Percentiles rank a stretch among this genome's conserved stretches.
Conservation (phyloP, 2,797 vertebrate genomes). For the Brachymystax lenok region DNA sequence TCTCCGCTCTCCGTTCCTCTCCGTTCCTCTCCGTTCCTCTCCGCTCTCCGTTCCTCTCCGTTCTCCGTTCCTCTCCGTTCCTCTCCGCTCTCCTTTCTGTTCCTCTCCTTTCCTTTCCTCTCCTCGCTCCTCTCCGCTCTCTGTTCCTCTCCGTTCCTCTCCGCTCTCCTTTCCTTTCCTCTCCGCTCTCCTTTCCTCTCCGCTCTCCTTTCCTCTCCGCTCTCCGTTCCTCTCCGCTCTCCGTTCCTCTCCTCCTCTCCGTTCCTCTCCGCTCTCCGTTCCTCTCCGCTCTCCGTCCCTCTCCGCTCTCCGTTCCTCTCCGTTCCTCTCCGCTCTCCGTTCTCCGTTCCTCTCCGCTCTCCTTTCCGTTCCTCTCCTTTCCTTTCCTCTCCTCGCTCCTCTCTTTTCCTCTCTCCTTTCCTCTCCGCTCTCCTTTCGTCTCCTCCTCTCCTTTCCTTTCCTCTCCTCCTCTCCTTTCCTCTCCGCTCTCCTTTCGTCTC, state of each 20-base stretch:
- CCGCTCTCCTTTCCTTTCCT: background rate
- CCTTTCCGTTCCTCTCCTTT: too few relatives aligned
- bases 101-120: background rate
- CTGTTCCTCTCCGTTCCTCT: too few relatives aligned
- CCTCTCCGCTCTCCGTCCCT: background rate
- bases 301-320: conserved; percentile 1
- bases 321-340: too few relatives aligned
- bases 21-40: background rate
- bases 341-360: too few relatives aligned
- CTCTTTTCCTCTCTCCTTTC: background rate
- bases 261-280: background rate
- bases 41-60: background rate
- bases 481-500: too few relatives aligned
- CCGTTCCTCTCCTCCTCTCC: too few relatives aligned
- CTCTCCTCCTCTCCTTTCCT: too few relatives aligned
- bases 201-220: too few relatives aligned
- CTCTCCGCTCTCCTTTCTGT: too few relatives aligned
- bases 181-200: background rate
- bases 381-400: too few relatives aligned
- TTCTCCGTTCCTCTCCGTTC: too few relatives aligned
- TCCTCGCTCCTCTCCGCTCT: background rate
- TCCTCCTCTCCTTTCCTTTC: background rate
- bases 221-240: background rate
- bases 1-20: background rate
- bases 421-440: too few relatives aligned